A percentile compares a stretch with the other conserved stretches of the same genome.
Evolutionary conservation across 2,113 vertebrate species (phyloP).

Genomic region (Gallinago jamesoni): DNA sequence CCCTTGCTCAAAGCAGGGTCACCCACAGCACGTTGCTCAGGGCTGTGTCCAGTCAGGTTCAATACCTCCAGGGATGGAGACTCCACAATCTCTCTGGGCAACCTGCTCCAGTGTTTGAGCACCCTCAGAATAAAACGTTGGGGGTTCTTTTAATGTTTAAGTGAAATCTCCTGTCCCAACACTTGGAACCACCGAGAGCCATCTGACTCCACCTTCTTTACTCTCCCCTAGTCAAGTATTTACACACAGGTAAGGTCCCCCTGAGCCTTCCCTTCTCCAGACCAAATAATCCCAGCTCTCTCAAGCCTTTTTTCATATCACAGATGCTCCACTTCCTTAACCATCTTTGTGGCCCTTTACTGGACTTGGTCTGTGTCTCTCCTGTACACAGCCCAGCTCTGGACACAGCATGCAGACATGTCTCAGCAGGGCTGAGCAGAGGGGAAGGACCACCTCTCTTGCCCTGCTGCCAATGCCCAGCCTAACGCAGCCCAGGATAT

Average conservation of each 20-base stretch:
- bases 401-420: no score
- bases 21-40: background rate
- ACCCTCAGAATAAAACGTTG: background rate
- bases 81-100: background rate
- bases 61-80: background rate
- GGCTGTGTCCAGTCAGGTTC: background rate
- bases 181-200: background rate
- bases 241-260: background rate
- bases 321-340: no score
- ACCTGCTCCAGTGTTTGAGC: background rate
- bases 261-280: background rate
- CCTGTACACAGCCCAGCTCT: no score
- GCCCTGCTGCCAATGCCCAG: no score
- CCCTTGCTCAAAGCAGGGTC: background rate
- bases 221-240: accelerated
- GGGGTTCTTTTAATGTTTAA: background rate
- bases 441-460: no score
- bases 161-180: background rate
- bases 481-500: no score
- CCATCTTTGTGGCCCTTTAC: no score
- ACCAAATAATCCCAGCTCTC: background rate
- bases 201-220: background rate
- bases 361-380: no score
- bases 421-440: no score
- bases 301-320: background rate